Evolutionary conservation across 1,140 invertebrate species (phyloP).

Genomic region (Proctacanthus coquilletti): DNA sequence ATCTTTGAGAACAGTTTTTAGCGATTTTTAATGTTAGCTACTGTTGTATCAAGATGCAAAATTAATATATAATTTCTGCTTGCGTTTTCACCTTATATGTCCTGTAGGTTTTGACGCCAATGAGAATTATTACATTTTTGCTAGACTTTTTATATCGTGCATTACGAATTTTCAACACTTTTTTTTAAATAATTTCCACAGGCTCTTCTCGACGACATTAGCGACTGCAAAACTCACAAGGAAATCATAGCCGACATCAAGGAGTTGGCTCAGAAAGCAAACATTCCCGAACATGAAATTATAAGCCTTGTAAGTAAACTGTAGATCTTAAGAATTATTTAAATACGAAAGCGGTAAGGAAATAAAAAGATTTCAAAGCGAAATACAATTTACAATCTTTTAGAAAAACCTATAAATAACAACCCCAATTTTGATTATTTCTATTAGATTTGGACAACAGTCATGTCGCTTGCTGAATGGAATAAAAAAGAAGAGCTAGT

Average conservation of each 20-base stretch:
- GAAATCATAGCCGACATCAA: slow-evolving; percentile 71
- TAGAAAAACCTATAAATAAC: not conserved
- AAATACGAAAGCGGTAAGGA: not conserved
- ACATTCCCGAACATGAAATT: slow-evolving; percentile 79
- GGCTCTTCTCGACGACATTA: slow-evolving; percentile 61
- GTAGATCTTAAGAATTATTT: no score
- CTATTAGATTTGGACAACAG: slow-evolving; percentile 71
- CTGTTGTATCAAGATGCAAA: slow-evolving; percentile 1
- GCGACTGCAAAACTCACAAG: slow-evolving; percentile 61
- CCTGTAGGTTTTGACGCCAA: not conserved
- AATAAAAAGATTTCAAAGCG: no score
- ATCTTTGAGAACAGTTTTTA: not conserved
- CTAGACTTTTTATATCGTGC: no score
- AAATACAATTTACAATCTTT: no score
- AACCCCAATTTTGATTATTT: not conserved
- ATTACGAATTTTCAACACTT: not conserved
- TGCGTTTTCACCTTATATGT: not conserved
- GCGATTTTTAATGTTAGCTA: not conserved
- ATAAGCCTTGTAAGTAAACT: slow-evolving; percentile 48
- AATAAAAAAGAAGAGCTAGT: slow-evolving; percentile 96
- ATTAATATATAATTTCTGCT: slow-evolving; percentile 1
- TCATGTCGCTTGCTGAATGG: slow-evolving; percentile 92
- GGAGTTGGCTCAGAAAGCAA: slow-evolving; percentile 66
- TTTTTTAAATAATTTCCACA: slow-evolving; percentile 10
- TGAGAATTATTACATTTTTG: no score